Evolutionary conservation across 30 jellyfish, hydroid and myxozoan genomes (phyloP).

Genomic region (Calvadosia cruxmelitensis): DNA sequence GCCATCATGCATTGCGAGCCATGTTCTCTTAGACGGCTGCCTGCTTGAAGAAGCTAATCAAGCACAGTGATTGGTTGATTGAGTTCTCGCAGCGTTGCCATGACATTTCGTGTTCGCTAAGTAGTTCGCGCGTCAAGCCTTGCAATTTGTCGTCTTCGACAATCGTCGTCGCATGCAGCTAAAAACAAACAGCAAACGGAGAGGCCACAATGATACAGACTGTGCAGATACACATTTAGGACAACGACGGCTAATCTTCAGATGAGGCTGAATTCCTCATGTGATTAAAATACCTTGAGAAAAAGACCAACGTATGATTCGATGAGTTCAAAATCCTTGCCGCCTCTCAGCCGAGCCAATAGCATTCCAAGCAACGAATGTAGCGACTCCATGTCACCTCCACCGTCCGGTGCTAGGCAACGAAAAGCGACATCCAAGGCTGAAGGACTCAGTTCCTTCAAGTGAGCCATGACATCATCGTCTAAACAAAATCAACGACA

Average conservation of each 20-base stretch:
- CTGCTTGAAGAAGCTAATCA: slow-evolving; percentile 27
- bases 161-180: slow-evolving; percentile 73
- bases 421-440: slow-evolving; percentile 82
- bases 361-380: slow-evolving; percentile 26
- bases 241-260: neutral
- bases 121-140: slow-evolving; percentile 27
- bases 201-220: neutral
- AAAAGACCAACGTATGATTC: slow-evolving; percentile 80
- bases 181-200: slow-evolving; percentile 7
- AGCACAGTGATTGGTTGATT: slow-evolving; percentile 34
- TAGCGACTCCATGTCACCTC: slow-evolving; percentile 47
- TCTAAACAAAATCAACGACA: slow-evolving; percentile 13
- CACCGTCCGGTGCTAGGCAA: slow-evolving; percentile 51
- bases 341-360: slow-evolving; percentile 19
- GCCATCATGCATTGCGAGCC: too few relatives aligned
- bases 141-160: slow-evolving; percentile 36
- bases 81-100: slow-evolving; percentile 82
- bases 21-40: slow-evolving; percentile 27
- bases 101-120: slow-evolving; percentile 21
- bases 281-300: too few relatives aligned
- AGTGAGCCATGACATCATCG: slow-evolving; percentile 18
- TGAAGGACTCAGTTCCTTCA: slow-evolving; percentile 70
- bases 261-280: too few relatives aligned
- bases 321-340: slow-evolving; percentile 63
- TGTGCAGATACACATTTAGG: neutral